Base-by-base conservation (phyloP, 2,113 vertebrate genomes). In the Pachycephala philippinensis region DNA sequence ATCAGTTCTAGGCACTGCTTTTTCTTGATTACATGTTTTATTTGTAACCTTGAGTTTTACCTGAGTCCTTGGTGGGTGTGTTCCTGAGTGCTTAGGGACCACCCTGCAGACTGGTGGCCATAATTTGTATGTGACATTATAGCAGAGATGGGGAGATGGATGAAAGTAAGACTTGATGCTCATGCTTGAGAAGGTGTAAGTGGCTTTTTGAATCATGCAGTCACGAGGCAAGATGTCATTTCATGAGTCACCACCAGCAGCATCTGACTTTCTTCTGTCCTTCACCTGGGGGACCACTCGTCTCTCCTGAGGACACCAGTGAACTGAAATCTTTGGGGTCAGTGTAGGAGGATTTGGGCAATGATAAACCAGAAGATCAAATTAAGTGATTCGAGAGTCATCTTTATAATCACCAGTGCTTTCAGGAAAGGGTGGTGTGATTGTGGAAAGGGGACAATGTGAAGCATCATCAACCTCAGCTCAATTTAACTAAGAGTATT, bases 401-500 rank as follows among this genome's bases (percentile, higher is more conserved):
- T 75, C 52, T 90, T 59, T 66, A 37, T 54, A 66, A 63, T 47
- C 40, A 52, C 28, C 26, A 39, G 20, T 7, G 2, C 53, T 75
- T 95, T 60, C 90, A 90, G 71, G 60, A 88, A 84, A 75, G 76
- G 37, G 37, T 45, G 30, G 10, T 44, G 11, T 84, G 68, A 68
- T 59, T 84, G 68, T 81, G 85, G 88, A 81, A 90, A 53, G 64
- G 44, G 16, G 64, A 89, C 87, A 84, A 3, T 1, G 1, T 11
- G 64, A 92, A 92, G 52, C n/a, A 2, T 89, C 18, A 24, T 74
- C 68, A 68, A 53, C 60, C 52, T 87, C 83, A 86, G 64, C 61
- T 89, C 53, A 17, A 70, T 95, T 94, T 95, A 90, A 60, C 59
- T 66, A 68, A 88, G 52, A 84, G 33, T 75, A 56, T 89, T 95